Percentiles rank a stretch among this genome's conserved stretches.
These are phyloP conservation scores for Heterotis niloticus DNA, from an alignment of 2,113 vertebrate genomes.

Conservation along the genomic window DNA sequence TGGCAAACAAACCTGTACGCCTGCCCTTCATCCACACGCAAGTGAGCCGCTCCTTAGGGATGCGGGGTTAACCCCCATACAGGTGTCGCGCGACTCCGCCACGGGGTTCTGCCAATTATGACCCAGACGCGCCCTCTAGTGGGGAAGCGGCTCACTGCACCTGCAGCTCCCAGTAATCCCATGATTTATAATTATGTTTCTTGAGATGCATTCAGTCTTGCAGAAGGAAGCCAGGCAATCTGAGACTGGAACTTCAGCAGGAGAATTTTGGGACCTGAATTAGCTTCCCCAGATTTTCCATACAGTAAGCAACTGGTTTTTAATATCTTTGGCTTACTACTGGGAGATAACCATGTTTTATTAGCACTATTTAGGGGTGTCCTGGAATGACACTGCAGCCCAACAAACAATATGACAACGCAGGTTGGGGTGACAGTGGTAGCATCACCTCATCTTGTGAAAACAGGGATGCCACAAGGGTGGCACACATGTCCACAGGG, in stretches of 20 bases:
- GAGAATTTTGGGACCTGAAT: not conserved
- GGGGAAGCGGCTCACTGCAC: not conserved
- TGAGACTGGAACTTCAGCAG: not conserved
- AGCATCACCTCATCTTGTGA: no score
- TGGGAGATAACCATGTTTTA: slow-evolving; percentile 16
- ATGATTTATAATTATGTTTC: slow-evolving; percentile 23
- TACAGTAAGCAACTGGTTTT: slow-evolving; percentile 28
- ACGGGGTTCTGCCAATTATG: not conserved
- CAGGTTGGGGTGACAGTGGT: not conserved
- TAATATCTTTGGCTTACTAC: slow-evolving; percentile 5
- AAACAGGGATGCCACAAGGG: no score
- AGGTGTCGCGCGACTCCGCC: no score
- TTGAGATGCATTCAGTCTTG: not conserved
- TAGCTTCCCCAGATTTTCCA: slow-evolving; percentile 32
- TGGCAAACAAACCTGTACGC: slow-evolving; percentile 23
- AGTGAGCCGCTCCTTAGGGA: not conserved
- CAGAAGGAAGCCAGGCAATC: slow-evolving; percentile 9
- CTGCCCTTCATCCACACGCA: no score
- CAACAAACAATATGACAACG: not conserved
- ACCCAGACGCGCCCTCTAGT: slow-evolving; percentile 11
- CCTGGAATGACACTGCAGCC: not conserved
- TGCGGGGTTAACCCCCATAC: no score
- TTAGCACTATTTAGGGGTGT: not conserved
- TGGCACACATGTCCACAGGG: no score
- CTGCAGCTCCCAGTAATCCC: not conserved